Conservation (phyloP, 1,140 invertebrate species). For the Ceratoteleas bidentatus region DNA sequence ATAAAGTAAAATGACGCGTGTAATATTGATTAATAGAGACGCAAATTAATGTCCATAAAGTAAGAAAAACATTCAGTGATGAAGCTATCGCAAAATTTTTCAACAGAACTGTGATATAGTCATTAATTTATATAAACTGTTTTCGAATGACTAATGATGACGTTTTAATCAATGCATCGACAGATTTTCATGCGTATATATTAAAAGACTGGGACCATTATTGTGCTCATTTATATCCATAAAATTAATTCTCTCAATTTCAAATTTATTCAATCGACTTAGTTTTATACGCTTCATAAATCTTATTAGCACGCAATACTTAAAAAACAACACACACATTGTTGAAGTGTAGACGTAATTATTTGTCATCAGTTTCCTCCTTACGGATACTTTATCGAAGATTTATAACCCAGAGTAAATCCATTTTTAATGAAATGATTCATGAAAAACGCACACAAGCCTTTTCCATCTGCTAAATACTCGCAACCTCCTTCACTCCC, state of each 20-base stretch:
- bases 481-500: not conserved
- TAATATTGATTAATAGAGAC: too few species aligned
- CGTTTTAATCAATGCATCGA: slow-evolving; percentile 10
- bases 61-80: not conserved
- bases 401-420: not conserved
- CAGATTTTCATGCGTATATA: slow-evolving; percentile 9
- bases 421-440: not conserved
- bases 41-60: too few species aligned
- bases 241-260: slow-evolving; percentile 7
- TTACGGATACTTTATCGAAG: not conserved
- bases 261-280: not conserved
- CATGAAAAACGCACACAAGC: too few species aligned
- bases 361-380: not conserved
- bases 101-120: not conserved
- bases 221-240: not conserved
- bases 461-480: too few species aligned
- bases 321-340: not conserved
- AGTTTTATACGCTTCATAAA: slow-evolving; percentile 12
- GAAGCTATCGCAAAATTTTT: not conserved
- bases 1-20: too few species aligned
- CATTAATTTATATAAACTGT: not conserved
- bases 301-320: slow-evolving; percentile 3
- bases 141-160: slow-evolving; percentile 15
- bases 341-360: slow-evolving; percentile 1
- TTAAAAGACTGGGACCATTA: slow-evolving; percentile 2